Evolutionary conservation across 92 coral and sea anemone species (phyloP), one percentile per base, ranked within the genome.

Genomic region (Zoanthus solanderi): DNA sequence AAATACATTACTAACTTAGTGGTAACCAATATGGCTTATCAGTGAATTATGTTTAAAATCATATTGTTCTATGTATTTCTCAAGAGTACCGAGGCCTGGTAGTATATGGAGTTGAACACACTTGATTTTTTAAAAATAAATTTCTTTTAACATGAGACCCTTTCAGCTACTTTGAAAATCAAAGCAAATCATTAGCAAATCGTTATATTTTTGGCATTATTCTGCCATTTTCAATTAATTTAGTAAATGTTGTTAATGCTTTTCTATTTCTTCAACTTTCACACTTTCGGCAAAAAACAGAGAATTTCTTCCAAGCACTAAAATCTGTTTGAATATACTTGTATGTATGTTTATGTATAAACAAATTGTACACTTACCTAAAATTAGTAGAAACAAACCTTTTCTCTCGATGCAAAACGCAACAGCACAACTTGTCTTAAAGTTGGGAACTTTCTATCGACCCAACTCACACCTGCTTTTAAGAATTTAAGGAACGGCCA

Each of bases 401-500:
- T 77, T 29, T 77, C 34, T 30, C 32, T 34, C 30, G 67, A 46
- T 14, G 34, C 67, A 54, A 54, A 77, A 77, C 60, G 6, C 82
- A 77, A 54, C 28, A 77, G 45, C 44, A 10, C 16, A 77, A 0
- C 82, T 28, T 77, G 18, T 48, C 3, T 54, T 29, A 17, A 31
- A 7, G 11, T 69, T 30, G 46, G 28, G n/a, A 30, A 30, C 82
- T 77, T 44, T 53, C 56, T 32, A 11, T 54, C 23, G 67, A 30
- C 45, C 10, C 47, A 77, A 31, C 14, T 52, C 23, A 63, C 82
- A 77, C 82, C 82, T 77, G 82, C 47, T 53, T 50, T 77, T 56
- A 54, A 77, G 66, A 23, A 54, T 52, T 54, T 77, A 77, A 77
- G 58, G 53, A 77, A 77, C 82, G 82, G 82, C 30, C 82, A 77